These are phyloP conservation scores for Ptychadena robeensis DNA, from an alignment of 2,797 vertebrate species.

Conservation along the genomic window DNA sequence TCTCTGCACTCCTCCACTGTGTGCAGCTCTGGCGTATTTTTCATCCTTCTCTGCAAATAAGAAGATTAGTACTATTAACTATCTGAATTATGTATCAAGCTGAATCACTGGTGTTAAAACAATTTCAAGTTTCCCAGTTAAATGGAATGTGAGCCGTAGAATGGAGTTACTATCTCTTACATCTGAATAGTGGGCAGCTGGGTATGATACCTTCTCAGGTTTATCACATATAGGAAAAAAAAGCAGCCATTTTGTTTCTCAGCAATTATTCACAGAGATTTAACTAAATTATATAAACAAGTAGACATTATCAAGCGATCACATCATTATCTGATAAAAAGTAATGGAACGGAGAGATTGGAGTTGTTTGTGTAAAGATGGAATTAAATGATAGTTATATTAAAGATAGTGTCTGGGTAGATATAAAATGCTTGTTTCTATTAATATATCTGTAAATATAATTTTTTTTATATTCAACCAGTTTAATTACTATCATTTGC, in stretches of 20 bases:
- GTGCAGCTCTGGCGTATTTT: slow-evolving; percentile 18
- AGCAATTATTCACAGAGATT: not conserved
- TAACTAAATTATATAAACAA: not conserved
- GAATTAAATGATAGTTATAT: no score
- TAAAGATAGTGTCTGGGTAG: no score
- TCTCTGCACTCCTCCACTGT: slow-evolving; percentile 37
- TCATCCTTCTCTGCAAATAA: slow-evolving; percentile 30
- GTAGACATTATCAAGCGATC: no score
- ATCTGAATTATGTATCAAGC: slow-evolving; percentile 41
- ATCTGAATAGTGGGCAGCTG: not conserved
- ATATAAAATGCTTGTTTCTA: no score
- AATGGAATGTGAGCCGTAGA: slow-evolving; percentile 31
- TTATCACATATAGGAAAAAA: not conserved
- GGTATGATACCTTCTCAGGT: not conserved
- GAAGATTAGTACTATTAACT: slow-evolving; percentile 46
- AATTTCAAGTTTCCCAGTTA: slow-evolving; percentile 17
- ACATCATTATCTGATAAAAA: no score
- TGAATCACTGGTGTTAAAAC: slow-evolving; percentile 39
- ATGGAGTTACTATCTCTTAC: slow-evolving; percentile 1
- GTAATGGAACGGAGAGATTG: no score
- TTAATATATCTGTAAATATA: no score
- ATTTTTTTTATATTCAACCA: no score
- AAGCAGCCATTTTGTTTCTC: not conserved
- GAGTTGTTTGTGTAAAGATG: no score
- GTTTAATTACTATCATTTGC: no score